These are phyloP conservation scores for Macrosteles quadrilineatus DNA, from an alignment of 1,140 invertebrate genomes.

Conservation along the genomic window DNA sequence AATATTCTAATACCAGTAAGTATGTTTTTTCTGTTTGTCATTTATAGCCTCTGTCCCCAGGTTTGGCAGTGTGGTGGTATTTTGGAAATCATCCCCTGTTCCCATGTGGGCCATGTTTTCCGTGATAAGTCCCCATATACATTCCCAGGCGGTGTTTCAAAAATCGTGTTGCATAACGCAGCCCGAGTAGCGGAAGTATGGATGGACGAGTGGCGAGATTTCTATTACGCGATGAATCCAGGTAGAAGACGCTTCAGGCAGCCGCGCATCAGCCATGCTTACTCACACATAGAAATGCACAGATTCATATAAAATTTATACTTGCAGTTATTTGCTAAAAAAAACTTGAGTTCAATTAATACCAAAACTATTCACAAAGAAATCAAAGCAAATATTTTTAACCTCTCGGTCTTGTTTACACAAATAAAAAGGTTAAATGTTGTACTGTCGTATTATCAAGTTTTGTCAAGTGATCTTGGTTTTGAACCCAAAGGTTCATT, in stretches of 20 bases:
- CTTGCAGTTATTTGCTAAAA: no score
- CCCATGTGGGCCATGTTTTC: constrained; percentile 97
- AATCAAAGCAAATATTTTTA: no score
- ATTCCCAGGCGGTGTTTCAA: constrained; percentile 97
- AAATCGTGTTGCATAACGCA: constrained; percentile 96
- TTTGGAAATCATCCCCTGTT: constrained; percentile 94
- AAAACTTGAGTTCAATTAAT: no score
- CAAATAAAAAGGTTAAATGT: no score
- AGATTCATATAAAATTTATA: neutral
- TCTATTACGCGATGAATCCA: constrained; percentile 98
- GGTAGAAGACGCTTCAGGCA: constrained; percentile 59
- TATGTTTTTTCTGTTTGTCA: neutral
- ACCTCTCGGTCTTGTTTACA: no score
- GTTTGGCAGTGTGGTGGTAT: constrained; percentile 97
- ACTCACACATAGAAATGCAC: neutral
- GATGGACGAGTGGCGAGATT: constrained; percentile 98
- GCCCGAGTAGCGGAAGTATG: constrained; percentile 95
- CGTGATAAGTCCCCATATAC: constrained; percentile 99
- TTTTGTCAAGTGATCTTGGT: no score
- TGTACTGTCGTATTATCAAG: no score
- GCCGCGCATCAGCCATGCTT: constrained; percentile 12
- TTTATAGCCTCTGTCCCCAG: constrained; percentile 58
- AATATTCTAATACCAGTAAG: no score
- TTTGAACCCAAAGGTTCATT: no score
- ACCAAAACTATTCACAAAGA: no score